Evolutionary conservation across 2,797 vertebrate species (phyloP), one percentile per base, ranked within the genome.

Genomic region (Sebastes itinus): DNA sequence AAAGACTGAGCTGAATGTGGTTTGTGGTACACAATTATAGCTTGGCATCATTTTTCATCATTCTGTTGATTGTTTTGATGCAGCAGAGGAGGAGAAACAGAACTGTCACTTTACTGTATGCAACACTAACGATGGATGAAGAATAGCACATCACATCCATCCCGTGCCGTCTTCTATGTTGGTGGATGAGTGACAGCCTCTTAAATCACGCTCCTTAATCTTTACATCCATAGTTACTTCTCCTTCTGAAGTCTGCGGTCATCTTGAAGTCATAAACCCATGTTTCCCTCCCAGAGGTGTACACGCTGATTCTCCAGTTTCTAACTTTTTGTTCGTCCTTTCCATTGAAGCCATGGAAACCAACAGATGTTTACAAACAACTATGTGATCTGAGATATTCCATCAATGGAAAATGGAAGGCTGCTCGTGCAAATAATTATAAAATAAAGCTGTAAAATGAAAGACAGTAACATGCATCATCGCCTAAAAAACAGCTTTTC

Each of bases 261-360:
- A 93, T 91, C 88, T 92, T 90, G 85, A 94, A 92, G 71, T 76
- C 87, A 92, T 93, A 83, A 87, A 89, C 84, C 73, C 59, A 35
- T 20, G 38, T 80, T 81, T 46, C 67, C 72, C 58, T 85, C 85
- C 81, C 80, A 49, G 84, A 89, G 81, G 85, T 87, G 73, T 30
- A 59, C 75, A 77, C 75, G 35, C 63, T 52, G 27, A 59, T 54
- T 87, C 54, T 79, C 33, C 14, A 69, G 5, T 68, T 72, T 52
- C 35, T 12, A 54, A 76, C 33, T 58, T 81, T 72, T 59, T 28
- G 59, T 76, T 86, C 73, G 54, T 75, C 62, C 27, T 42, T 14
- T 73, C 56, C 7, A 74, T 49, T 42, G 60, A 73, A 79, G 54
- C 73, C 63, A 79, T 82, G 80, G 85, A 84, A 90, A 91, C 59